Percentiles rank a stretch among this genome's conserved stretches.
Conservation (phyloP, 2,888 invertebrate species). For the Smittia aterrima region DNA sequence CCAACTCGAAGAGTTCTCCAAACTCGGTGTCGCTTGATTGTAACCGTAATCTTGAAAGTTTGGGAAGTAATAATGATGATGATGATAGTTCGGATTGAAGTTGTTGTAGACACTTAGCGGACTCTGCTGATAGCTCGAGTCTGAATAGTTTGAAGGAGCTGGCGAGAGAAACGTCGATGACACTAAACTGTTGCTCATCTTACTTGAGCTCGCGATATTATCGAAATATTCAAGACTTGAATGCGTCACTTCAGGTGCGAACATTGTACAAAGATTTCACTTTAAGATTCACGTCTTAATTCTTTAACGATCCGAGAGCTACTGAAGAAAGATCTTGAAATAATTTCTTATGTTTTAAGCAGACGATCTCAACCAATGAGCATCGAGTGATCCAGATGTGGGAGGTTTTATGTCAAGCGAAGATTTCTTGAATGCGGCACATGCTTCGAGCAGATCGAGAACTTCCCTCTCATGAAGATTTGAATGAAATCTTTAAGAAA, state of each 20-base stretch:
- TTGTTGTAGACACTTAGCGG: constrained; percentile 36
- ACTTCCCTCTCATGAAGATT: too few species aligned
- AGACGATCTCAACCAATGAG: constrained; percentile 22
- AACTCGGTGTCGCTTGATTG: neutral
- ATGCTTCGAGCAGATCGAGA: neutral
- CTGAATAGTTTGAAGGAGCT: neutral
- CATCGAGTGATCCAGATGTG: constrained; percentile 33
- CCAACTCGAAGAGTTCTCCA: constrained; percentile 20
- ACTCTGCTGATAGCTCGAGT: neutral
- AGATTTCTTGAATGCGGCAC: neutral
- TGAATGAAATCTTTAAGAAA: neutral
- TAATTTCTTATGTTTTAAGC: neutral
- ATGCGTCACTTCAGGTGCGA: neutral
- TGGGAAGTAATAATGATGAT: constrained; percentile 37
- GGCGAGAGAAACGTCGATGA: constrained; percentile 15
- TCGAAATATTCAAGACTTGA: constrained; percentile 13
- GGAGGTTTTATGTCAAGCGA: neutral
- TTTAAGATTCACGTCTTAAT: neutral
- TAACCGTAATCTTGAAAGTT: constrained; percentile 15
- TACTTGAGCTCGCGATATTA: neutral
- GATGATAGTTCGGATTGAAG: constrained; percentile 38
- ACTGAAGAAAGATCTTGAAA: constrained; percentile 22
- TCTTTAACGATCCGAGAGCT: neutral
- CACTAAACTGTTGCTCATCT: constrained; percentile 9
- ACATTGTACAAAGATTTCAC: constrained; percentile 23